These are phyloP conservation scores for Phalacrocorax aristotelis DNA, from an alignment of 2,113 vertebrate species.

Conservation along the genomic window DNA sequence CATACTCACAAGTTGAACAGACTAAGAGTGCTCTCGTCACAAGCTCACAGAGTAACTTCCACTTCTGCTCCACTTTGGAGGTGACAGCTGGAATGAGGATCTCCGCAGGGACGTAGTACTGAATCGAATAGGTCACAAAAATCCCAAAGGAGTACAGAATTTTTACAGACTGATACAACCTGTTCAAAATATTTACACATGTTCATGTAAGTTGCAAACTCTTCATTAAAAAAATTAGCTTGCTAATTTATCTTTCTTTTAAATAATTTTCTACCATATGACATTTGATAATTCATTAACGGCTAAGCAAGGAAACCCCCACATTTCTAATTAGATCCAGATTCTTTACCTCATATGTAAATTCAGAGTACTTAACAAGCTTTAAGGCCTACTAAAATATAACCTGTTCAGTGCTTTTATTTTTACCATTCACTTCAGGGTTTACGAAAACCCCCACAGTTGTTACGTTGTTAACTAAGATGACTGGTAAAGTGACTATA, in stretches of 20 bases:
- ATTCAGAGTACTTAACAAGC: background rate
- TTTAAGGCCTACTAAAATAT: background rate
- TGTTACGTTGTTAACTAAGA: background rate
- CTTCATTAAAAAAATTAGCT: background rate
- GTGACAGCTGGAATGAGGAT: constrained; percentile 80
- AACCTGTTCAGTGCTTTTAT: background rate
- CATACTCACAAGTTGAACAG: constrained; percentile 85
- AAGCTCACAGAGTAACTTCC: constrained; percentile 78
- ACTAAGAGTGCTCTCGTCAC: constrained; percentile 74
- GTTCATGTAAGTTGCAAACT: background rate
- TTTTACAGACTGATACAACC: constrained; percentile 88
- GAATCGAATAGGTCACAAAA: constrained; percentile 88
- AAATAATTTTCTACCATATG: background rate
- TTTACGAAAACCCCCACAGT: background rate
- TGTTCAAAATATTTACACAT: constrained; percentile 63
- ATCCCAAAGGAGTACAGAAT: constrained; percentile 89
- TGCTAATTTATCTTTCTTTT: background rate
- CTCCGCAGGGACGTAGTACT: constrained; percentile 88
- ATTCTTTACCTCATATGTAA: background rate
- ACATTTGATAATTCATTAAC: background rate
- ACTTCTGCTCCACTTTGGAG: constrained; percentile 72
- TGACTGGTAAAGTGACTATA: background rate
- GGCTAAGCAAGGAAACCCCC: background rate
- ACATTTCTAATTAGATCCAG: background rate
- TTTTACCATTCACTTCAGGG: background rate